These are phyloP conservation scores for Onchidella celtica DNA, from an alignment of 2,888 invertebrate species.

Conservation along the genomic window DNA sequence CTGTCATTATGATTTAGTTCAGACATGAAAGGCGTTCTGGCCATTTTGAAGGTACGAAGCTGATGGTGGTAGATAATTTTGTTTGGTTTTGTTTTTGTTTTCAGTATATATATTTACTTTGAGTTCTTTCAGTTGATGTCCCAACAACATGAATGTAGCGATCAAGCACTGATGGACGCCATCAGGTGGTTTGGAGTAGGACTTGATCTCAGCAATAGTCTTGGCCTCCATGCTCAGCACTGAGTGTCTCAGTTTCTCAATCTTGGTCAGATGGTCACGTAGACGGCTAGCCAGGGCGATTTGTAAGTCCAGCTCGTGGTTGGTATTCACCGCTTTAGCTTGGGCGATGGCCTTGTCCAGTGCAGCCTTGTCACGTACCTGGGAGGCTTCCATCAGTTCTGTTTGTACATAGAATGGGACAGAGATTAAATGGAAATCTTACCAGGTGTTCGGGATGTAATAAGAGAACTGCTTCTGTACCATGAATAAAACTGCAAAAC, in stretches of 20 bases:
- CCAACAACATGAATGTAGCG: slow-evolving; percentile 75
- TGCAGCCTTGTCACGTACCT: slow-evolving; percentile 61
- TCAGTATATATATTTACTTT: no score
- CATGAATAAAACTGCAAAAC: background rate
- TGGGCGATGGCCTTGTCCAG: slow-evolving; percentile 65
- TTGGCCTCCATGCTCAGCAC: slow-evolving; percentile 75
- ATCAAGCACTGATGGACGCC: slow-evolving; percentile 73
- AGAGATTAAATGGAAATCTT: no score
- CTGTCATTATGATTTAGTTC: no score
- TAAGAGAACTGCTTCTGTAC: no score
- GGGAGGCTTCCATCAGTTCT: slow-evolving; percentile 70
- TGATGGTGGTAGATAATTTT: no score
- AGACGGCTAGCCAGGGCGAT: slow-evolving; percentile 68
- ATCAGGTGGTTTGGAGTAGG: slow-evolving; percentile 74
- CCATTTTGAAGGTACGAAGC: no score
- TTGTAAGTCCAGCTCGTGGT: slow-evolving; percentile 68
- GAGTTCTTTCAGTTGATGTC: slow-evolving; percentile 65
- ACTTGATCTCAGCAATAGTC: slow-evolving; percentile 76
- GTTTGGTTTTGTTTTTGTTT: no score
- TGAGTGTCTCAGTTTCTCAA: slow-evolving; percentile 71
- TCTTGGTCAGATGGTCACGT: slow-evolving; percentile 65
- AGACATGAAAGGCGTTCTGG: no score
- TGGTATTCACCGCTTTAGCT: slow-evolving; percentile 68
- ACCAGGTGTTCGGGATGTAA: no score
- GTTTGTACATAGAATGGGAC: no score